These are phyloP conservation scores for Lycophotia porphyrea DNA, from an alignment of 2,888 invertebrate species.

Conservation along the genomic window DNA sequence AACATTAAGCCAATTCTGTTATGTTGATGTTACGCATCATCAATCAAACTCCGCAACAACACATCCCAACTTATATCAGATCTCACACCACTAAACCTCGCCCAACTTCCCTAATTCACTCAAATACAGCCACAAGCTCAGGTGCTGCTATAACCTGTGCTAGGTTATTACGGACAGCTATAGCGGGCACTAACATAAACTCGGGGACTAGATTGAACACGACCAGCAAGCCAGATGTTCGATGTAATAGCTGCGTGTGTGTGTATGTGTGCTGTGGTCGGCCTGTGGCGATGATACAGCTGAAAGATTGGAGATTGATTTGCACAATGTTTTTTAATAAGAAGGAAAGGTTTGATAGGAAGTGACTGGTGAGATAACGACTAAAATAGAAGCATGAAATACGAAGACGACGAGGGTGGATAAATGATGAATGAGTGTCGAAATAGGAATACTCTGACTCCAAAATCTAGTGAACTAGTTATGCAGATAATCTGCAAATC, in stretches of 20 bases:
- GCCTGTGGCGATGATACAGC: conserved; percentile 17
- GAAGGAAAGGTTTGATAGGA: too few species aligned
- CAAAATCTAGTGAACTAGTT: background rate
- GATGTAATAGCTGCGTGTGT: conserved; percentile 28
- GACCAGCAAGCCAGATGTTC: conserved; percentile 59
- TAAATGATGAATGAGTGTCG: background rate
- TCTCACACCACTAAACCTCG: background rate
- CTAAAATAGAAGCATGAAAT: background rate
- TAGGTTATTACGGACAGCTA: conserved; percentile 41
- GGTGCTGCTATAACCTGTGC: conserved; percentile 43
- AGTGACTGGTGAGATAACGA: background rate
- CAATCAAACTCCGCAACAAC: background rate
- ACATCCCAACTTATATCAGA: background rate
- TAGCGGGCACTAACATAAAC: conserved; percentile 50
- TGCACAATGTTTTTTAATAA: background rate
- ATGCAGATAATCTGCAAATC: background rate
- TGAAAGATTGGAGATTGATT: conserved; percentile 21
- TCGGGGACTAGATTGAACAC: conserved; percentile 65
- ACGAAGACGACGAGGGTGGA: background rate
- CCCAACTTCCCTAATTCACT: conserved; percentile 38
- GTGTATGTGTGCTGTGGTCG: conserved; percentile 6
- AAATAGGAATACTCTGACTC: background rate
- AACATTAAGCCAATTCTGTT: too few species aligned
- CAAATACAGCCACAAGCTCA: conserved; percentile 33
- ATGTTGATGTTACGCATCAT: background rate